Percentiles rank a stretch among this genome's conserved stretches.
These are phyloP conservation scores for Coregonus clupeaformis DNA, from an alignment of 2,113 vertebrate genomes.

Conservation along the genomic window DNA sequence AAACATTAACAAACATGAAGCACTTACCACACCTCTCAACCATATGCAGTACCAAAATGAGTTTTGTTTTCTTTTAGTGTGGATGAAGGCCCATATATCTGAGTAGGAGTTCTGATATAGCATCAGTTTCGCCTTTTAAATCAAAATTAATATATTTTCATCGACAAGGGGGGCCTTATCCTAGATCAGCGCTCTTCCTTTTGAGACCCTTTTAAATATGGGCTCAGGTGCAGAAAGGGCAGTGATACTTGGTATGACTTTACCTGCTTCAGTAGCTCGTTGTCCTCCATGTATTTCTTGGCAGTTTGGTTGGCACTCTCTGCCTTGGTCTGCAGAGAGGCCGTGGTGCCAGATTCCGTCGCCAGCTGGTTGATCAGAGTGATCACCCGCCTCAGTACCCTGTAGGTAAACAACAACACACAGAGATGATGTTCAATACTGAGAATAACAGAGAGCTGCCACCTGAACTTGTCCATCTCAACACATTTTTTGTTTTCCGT, in stretches of 20 bases:
- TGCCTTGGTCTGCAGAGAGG: constrained; percentile 80
- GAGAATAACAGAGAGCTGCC: too few relatives aligned
- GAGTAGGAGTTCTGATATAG: too few relatives aligned
- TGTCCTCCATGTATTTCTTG: constrained; percentile 86
- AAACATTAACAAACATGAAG: not conserved
- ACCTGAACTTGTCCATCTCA: too few relatives aligned
- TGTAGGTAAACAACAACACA: constrained; percentile 29
- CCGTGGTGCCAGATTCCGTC: constrained; percentile 66
- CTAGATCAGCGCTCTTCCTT: too few relatives aligned
- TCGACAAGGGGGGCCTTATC: too few relatives aligned
- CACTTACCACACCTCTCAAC: not conserved
- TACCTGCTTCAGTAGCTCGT: constrained; percentile 85
- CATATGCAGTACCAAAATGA: not conserved
- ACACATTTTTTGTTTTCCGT: too few relatives aligned
- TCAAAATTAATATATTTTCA: too few relatives aligned
- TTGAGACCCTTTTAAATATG: too few relatives aligned
- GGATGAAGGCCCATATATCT: too few relatives aligned
- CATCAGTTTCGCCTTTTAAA: too few relatives aligned
- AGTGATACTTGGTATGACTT: too few relatives aligned
- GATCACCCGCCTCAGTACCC: constrained; percentile 83
- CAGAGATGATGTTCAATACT: not conserved
- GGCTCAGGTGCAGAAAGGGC: too few relatives aligned
- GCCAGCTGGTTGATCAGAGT: constrained; percentile 90
- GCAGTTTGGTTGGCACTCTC: constrained; percentile 79
- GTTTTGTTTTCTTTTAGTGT: not conserved